These are phyloP conservation scores for Syrrhaptes paradoxus DNA, from an alignment of 2,113 vertebrate species.

Conservation along the genomic window DNA sequence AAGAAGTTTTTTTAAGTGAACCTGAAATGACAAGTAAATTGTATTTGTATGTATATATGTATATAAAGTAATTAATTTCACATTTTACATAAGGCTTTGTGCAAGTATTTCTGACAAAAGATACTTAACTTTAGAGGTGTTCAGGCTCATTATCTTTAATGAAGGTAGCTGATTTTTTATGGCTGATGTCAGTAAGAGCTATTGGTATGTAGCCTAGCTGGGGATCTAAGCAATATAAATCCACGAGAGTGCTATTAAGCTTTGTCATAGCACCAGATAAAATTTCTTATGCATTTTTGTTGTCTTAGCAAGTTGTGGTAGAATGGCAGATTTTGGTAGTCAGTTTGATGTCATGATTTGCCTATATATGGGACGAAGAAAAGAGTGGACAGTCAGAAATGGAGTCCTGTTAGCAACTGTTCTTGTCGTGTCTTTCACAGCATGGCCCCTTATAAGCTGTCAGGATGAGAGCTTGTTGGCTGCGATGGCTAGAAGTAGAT, in stretches of 20 bases:
- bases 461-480: accelerated
- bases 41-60: not conserved
- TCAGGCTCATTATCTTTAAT: not conserved
- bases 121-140: not conserved
- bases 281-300: not conserved
- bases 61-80: not conserved
- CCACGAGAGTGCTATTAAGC: not conserved
- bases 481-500: not conserved
- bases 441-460: not conserved
- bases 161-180: not conserved
- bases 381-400: not conserved
- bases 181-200: not conserved
- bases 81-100: not conserved
- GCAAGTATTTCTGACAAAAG: not conserved
- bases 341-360: not conserved
- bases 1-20: not conserved
- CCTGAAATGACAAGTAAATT: not conserved
- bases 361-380: not conserved
- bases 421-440: not conserved
- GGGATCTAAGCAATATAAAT: not conserved
- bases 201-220: not conserved
- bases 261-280: not conserved
- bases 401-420: not conserved
- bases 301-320: not conserved
- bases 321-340: not conserved